phyloP scores from a whole-genome alignment of 1,140 invertebrate species.

The Danaus melanippus region DNA sequence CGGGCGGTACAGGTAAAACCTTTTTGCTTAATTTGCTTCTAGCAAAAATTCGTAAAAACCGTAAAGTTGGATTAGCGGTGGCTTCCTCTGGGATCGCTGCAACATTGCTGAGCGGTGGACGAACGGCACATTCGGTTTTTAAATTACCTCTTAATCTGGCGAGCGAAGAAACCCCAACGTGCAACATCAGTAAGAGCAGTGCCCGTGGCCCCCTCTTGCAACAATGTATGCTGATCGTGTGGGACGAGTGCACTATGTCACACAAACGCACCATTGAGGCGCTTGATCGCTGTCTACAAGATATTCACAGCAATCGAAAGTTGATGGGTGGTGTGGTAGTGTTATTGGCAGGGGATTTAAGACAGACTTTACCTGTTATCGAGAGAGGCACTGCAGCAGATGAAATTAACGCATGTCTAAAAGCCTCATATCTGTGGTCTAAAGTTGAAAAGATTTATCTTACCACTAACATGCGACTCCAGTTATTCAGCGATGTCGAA shows the following conservation, averaged over 20 bases:
- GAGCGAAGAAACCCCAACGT: slow-evolving; percentile 20
- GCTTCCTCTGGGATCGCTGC: not conserved
- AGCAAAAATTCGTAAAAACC: slow-evolving; percentile 18
- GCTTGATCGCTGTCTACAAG: slow-evolving; percentile 41
- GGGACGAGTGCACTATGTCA: slow-evolving; percentile 53
- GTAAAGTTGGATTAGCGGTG: slow-evolving; percentile 12
- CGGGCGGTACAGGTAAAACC: slow-evolving; percentile 10
- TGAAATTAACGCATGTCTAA: slow-evolving; percentile 55
- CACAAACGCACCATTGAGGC: slow-evolving; percentile 47
- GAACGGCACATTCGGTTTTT: slow-evolving; percentile 29
- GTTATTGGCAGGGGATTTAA: slow-evolving; percentile 59
- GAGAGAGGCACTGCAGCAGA: slow-evolving; percentile 49
- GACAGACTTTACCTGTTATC: slow-evolving; percentile 66
- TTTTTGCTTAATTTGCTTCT: slow-evolving; percentile 23
- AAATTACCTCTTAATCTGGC: slow-evolving; percentile 37
- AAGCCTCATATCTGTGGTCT: slow-evolving; percentile 22
- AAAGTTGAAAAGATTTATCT: slow-evolving; percentile 29
- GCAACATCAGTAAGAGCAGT: slow-evolving; percentile 25
- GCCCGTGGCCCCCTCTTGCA: slow-evolving; percentile 19
- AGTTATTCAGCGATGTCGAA: slow-evolving; percentile 25
- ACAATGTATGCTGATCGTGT: slow-evolving; percentile 42
- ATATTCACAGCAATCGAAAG: slow-evolving; percentile 24
- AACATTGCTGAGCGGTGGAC: too few relatives aligned
- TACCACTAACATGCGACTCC: slow-evolving; percentile 30
- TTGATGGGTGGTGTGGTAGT: slow-evolving; percentile 26